Evolutionary conservation across 37 sponge, comb jelly and placozoan genomes (phyloP), one percentile per base, ranked within the genome.

Genomic region (Bolinopsis microptera): DNA sequence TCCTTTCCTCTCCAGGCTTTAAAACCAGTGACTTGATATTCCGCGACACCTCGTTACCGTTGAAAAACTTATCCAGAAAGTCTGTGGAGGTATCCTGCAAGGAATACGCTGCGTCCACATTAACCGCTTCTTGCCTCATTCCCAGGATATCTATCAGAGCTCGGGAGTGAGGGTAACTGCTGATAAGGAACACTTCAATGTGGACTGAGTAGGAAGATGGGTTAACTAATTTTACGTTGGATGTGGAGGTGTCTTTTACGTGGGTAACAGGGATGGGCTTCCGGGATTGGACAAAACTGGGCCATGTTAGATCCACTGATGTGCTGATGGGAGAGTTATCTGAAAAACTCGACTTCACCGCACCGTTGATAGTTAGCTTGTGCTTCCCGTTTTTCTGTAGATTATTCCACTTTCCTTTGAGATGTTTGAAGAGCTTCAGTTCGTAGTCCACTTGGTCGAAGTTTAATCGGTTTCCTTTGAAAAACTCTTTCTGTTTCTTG

Each of bases 101-200:
- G 61, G 23, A 34, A 27, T 41, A 86, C 38, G 90, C 90, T 3
- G 34, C 61, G 39, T 86, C 90, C 24, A 86, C 61, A 30, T 86
- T 40, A 0, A 86, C 61, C 8, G 61, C 90, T 41, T 86, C 90
- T 23, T 86, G 41, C 26, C 90, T 38, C 90, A 86, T 86, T 26
- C 90, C 90, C 40, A 86, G 61, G 61, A 86, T 86, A 48, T 86
- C 90, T n/a, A 86, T 86, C 40, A 86, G 61, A 9, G 90, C 90
- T 38, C 90, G 41, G 18, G 90, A 86, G 90, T 86, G 90, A 16
- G 90, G 90, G 22, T 86, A 86, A 27, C 61, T 41, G 28, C 61
- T 86, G 90, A 86, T 86, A n/a, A 86, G 31, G 26, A 86, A 86
- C 27, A 34, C 61, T 27, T 86, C 90, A 2, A 86, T 41, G 61